Evolutionary conservation across 2,113 vertebrate species (phyloP).

Genomic region (Tinamus guttatus): DNA sequence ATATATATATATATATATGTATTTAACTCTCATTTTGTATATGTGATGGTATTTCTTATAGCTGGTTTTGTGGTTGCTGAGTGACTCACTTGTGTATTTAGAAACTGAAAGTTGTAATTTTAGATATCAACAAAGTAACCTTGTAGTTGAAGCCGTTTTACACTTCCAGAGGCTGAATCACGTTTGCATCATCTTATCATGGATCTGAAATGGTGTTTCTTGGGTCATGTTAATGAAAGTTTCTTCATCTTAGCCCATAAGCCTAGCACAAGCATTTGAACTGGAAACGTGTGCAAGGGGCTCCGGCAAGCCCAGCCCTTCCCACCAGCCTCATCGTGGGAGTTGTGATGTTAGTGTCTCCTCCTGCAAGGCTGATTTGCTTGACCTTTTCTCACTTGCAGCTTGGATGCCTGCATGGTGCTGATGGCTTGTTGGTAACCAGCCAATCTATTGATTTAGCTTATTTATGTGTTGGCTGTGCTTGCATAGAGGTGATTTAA

Average conservation of each 20-base stretch:
- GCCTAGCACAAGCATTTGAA: neutral
- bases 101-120: neutral
- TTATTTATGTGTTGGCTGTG: neutral
- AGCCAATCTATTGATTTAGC: neutral
- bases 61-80: neutral
- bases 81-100: neutral
- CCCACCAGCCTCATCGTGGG: rapidly evolving
- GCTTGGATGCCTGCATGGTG: neutral
- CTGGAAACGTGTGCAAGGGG: neutral
- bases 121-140: neutral
- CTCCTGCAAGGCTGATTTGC: neutral
- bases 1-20: no score
- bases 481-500: neutral
- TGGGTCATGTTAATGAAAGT: neutral
- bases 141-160: neutral
- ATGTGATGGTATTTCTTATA: neutral
- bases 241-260: neutral
- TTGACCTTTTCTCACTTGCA: neutral
- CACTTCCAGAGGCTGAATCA: neutral
- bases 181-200: neutral
- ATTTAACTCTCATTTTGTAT: neutral
- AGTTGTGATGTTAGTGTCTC: neutral
- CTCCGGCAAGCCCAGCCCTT: neutral
- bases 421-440: neutral
- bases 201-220: neutral